Evolutionary conservation across 2,113 vertebrate species (phyloP).

Genomic region (Datnioides undecimradiatus): DNA sequence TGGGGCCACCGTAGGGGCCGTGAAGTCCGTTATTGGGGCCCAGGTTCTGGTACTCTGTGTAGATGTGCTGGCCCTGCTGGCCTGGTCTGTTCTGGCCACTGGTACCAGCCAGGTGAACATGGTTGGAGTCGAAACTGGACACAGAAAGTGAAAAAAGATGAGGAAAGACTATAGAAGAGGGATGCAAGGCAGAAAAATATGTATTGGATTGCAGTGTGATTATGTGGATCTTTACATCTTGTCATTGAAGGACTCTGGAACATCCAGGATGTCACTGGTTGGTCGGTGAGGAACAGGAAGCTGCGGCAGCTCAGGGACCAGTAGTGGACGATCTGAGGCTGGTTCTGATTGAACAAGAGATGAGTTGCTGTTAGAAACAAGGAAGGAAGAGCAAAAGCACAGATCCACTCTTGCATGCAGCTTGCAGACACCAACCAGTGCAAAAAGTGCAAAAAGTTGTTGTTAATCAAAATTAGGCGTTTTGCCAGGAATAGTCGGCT

Average conservation of each 20-base stretch:
- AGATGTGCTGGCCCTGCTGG: conserved; percentile 90
- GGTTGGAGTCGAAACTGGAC: conserved; percentile 85
- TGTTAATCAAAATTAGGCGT: background rate
- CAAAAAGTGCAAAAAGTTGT: too few relatives aligned
- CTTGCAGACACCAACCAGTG: too few relatives aligned
- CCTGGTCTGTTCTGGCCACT: conserved; percentile 84
- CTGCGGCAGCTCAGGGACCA: conserved; percentile 83
- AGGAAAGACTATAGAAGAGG: background rate
- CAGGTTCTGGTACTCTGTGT: conserved; percentile 90
- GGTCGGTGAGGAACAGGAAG: conserved; percentile 89
- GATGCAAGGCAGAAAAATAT: background rate
- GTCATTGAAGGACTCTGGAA: conserved; percentile 85
- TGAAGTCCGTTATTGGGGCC: conserved; percentile 77
- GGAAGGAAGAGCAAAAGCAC: background rate
- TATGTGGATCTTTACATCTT: conserved; percentile 54
- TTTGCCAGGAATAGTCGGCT: background rate
- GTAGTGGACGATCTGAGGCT: conserved; percentile 85
- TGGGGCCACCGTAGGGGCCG: conserved; percentile 71
- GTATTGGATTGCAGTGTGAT: background rate
- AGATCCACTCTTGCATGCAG: too few relatives aligned
- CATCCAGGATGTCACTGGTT: conserved; percentile 89
- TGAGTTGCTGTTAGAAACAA: conserved; percentile 56
- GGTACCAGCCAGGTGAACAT: conserved; percentile 90
- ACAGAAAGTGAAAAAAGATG: background rate
- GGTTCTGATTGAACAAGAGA: conserved; percentile 69